Base-by-base conservation (phyloP, 2,888 invertebrate species). In the Cordylochernes scorpioides region DNA sequence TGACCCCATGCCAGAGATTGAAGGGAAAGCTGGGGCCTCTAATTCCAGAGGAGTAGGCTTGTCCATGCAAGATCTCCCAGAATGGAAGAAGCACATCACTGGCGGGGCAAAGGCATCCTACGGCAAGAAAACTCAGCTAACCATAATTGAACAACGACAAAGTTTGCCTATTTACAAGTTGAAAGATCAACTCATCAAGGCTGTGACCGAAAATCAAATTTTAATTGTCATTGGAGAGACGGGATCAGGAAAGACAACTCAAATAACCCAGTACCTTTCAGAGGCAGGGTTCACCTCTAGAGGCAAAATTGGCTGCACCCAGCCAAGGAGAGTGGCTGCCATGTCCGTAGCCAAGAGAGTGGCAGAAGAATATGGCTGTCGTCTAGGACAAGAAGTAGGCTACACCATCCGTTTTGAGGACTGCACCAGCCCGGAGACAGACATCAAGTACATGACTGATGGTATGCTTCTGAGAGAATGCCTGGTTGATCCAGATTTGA, bases 361-460 rank as follows among this genome's bases (percentile, higher is more conserved):
- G 0, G 74, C 91, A 0, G 94, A 97, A 59, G 94, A 97, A 58
- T 94, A 77, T 55, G 97, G 94, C 31, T 91, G 91, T 51, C 64
- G 88, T 15, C 60, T 99, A 12, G 97, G 97, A 0, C 86, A 91
- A 53, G 88, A 91, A 59, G 82, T 35, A 24, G 97, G 97, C 2
- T 99, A 99, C 49, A 94, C 94, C 2, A 99, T 97, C 46, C 86
- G 97, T 51, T 99, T 99, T 49, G 97, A 97, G 51, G 97, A 99
- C 54, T 94, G 94, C 47, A 94, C 94, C 9, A 78, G 84, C 43
- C 73, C 78, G 0, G 94, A 97, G 55, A 99, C 97, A 0, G 68
- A 74, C 21, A 94, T 97, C 46, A 99, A 97, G 65, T 97, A 97
- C 72, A 94, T 97, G 94, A 99, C 97, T 44, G 97, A 99, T 50